Base-by-base conservation (phyloP, 2,797 vertebrate species). In the Pangasius sanitwongsei region DNA sequence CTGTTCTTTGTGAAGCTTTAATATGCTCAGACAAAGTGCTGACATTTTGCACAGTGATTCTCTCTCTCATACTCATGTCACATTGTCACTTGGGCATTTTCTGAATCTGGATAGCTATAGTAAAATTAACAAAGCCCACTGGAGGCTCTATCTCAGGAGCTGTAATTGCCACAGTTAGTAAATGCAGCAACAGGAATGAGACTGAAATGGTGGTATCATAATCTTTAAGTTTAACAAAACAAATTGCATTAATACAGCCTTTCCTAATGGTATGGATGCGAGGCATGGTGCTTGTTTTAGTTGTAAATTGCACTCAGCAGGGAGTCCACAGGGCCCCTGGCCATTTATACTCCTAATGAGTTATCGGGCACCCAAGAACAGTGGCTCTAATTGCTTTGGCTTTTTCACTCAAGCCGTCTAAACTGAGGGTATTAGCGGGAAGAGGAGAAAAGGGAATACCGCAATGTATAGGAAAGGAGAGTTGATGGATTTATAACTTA, bases 281-380 rank as follows among this genome's bases (percentile, higher is more conserved):
- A 91, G 90, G 87, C 90, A 55, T 44, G 78, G 57, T 82, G 89
- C 89, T 90, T 93, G 91, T 91, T 92, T 93, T 90, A 91, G 92
- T 90, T 85, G 89, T 92, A 93, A 92, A 93, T 91, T 92, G 91
- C 90, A 89, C 89, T 92, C 90, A 87, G 89, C 90, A 78, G 89
- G 82, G 75, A 90, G 82, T 91, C 93, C 92, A 90, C 89, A 84
- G 91, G 90, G 92, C 90, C 91, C 87, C 90, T 92, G 92, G 90
- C 91, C 92, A 93, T 93, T 93, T 94, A 93, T 91, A 91, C 91
- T 93, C 93, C 92, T 93, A 93, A 93, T 93, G 93, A 93, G 91
- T 93, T 93, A 93, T 94, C 78, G 93, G 93, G 92, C 89, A 93
- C 88, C 90, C 90, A 91, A 92, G 89, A 92, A 89, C 91, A 90